phyloP scores from a whole-genome alignment of 2,797 vertebrate species.

The Falco cherrug region DNA sequence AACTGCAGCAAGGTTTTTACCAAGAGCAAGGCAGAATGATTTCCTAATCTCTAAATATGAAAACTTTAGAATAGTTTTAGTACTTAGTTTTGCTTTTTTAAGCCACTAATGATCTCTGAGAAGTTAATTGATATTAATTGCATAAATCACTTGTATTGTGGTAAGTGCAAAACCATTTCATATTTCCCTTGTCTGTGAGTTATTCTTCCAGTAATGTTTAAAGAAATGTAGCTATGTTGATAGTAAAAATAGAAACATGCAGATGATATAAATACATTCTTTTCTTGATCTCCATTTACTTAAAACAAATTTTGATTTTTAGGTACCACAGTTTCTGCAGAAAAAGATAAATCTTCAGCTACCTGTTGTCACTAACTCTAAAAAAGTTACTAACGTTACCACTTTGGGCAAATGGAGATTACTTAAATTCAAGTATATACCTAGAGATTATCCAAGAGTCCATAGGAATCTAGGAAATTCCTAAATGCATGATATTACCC shows the following conservation, averaged over 20 bases:
- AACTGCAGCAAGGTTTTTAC: not conserved
- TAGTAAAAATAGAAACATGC: not conserved
- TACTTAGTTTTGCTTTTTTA: not conserved
- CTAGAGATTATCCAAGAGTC: not conserved
- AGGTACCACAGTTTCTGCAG: not conserved
- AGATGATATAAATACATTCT: not conserved
- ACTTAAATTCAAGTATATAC: not conserved
- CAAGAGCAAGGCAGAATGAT: not conserved
- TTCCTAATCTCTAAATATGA: not conserved
- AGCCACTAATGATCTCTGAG: not conserved
- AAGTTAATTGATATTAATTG: not conserved
- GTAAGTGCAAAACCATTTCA: conserved; percentile 7
- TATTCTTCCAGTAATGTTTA: conserved; percentile 14
- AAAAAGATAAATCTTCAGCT: not conserved
- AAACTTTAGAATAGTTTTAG: not conserved
- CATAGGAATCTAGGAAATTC: not conserved
- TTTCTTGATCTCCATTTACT: not conserved
- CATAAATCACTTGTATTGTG: not conserved
- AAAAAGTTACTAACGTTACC: not conserved
- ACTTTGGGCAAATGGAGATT: not conserved
- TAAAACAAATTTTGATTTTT: not conserved
- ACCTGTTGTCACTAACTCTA: not conserved
- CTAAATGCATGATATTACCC: not conserved
- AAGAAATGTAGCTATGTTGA: conserved; percentile 9
- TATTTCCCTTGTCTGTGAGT: not conserved